These are phyloP conservation scores for Anseranas semipalmata DNA, from an alignment of 2,113 vertebrate genomes.

Conservation along the genomic window DNA sequence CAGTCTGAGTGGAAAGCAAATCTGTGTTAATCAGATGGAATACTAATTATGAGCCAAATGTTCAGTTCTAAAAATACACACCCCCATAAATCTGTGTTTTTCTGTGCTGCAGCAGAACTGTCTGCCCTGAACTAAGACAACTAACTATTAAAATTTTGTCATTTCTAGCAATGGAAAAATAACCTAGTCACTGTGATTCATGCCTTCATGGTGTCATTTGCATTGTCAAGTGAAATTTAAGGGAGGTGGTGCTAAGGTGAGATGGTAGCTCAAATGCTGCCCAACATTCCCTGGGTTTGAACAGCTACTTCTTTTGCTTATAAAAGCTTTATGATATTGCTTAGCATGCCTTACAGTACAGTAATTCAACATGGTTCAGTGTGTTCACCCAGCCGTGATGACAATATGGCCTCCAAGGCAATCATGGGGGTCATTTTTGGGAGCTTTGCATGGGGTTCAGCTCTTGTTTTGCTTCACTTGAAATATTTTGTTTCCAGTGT, in stretches of 20 bases:
- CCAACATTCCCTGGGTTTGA: neutral
- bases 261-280: neutral
- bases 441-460: neutral
- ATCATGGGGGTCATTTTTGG: rapidly evolving
- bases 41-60: neutral
- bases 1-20: neutral
- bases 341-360: neutral
- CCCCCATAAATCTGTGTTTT: neutral
- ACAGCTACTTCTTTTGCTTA: neutral
- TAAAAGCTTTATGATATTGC: neutral
- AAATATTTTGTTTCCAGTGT: neutral
- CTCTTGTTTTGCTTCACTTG: neutral
- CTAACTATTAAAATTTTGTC: neutral
- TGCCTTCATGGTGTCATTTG: neutral
- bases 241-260: neutral
- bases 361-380: rapidly evolving
- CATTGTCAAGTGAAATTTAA: neutral
- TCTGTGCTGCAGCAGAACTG: neutral
- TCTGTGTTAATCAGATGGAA: neutral
- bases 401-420: neutral
- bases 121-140: neutral
- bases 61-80: neutral
- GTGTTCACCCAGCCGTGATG: neutral
- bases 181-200: too few relatives aligned
- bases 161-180: neutral